Evolutionary conservation across 2,888 invertebrate species (phyloP).

Genomic region (Mycalesis mineus): DNA sequence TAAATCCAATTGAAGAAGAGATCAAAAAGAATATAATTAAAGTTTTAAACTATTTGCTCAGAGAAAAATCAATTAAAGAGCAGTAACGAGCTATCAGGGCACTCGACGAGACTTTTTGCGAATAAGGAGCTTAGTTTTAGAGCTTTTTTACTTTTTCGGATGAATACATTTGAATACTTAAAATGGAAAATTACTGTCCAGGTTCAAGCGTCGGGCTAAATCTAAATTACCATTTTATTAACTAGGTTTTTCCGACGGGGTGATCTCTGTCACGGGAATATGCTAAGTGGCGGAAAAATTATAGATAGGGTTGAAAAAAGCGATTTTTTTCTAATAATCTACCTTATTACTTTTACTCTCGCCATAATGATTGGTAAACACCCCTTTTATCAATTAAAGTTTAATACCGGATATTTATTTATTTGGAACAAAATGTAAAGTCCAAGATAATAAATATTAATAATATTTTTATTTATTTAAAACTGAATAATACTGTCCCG

Average conservation of each 20-base stretch:
- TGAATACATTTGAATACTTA: slow-evolving; percentile 37
- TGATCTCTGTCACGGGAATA: neutral
- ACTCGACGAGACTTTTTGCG: slow-evolving; percentile 6
- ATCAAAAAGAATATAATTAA: neutral
- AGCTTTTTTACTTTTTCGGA: slow-evolving; percentile 25
- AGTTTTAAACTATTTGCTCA: neutral
- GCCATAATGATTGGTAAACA: too few relatives aligned
- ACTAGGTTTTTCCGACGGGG: neutral
- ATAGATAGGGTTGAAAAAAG: neutral
- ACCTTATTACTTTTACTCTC: too few relatives aligned
- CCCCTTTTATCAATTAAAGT: too few relatives aligned
- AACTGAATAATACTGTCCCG: too few relatives aligned
- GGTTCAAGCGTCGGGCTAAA: slow-evolving; percentile 3
- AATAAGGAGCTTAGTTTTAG: slow-evolving; percentile 30
- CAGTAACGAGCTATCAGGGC: neutral
- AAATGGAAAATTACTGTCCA: slow-evolving; percentile 15
- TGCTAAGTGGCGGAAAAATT: neutral
- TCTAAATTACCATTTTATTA: slow-evolving; percentile 9
- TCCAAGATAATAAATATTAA: too few relatives aligned
- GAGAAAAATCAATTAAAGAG: neutral
- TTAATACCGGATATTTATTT: too few relatives aligned
- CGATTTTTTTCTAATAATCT: too few relatives aligned
- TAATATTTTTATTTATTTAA: too few relatives aligned
- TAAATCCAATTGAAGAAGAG: neutral
- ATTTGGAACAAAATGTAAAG: too few relatives aligned